These are phyloP conservation scores for Cherax destructor DNA, from an alignment of 1,140 invertebrate species.

Conservation along the genomic window DNA sequence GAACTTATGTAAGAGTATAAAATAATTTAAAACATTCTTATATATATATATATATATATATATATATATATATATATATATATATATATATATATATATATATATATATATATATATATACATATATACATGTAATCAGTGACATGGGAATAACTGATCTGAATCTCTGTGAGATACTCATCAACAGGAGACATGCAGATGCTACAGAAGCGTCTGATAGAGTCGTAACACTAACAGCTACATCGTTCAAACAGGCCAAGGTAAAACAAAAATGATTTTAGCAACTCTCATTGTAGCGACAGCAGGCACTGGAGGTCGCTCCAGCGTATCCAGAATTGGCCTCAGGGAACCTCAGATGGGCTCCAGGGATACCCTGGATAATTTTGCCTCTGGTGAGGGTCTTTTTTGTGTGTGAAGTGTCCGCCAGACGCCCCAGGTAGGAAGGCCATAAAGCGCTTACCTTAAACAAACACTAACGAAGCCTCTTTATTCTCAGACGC, in stretches of 20 bases:
- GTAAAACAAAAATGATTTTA: not conserved
- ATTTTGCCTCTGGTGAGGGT: conserved; percentile 10
- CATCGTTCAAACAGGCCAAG: not conserved
- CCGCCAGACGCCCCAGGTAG: conserved; percentile 39
- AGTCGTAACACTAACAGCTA: not conserved
- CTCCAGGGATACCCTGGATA: not conserved
- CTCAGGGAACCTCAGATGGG: not conserved
- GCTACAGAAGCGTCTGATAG: not conserved
- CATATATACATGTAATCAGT: too few relatives aligned
- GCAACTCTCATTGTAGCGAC: not conserved
- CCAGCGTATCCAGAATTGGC: too few relatives aligned
- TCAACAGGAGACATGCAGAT: too few relatives aligned
- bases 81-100: too few relatives aligned
- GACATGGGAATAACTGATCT: too few relatives aligned
- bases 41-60: too few relatives aligned
- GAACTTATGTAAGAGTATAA: too few relatives aligned
- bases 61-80: too few relatives aligned
- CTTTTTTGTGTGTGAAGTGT: conserved; percentile 45
- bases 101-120: too few relatives aligned
- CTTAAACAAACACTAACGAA: conserved; percentile 71
- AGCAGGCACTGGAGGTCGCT: not conserved
- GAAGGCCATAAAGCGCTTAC: conserved; percentile 64
- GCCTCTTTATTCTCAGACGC: conserved; percentile 68
- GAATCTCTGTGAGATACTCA: too few relatives aligned
- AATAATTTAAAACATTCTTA: too few relatives aligned